Evolutionary conservation across 1,140 invertebrate species (phyloP).

Genomic region (Brachionus rubens): DNA sequence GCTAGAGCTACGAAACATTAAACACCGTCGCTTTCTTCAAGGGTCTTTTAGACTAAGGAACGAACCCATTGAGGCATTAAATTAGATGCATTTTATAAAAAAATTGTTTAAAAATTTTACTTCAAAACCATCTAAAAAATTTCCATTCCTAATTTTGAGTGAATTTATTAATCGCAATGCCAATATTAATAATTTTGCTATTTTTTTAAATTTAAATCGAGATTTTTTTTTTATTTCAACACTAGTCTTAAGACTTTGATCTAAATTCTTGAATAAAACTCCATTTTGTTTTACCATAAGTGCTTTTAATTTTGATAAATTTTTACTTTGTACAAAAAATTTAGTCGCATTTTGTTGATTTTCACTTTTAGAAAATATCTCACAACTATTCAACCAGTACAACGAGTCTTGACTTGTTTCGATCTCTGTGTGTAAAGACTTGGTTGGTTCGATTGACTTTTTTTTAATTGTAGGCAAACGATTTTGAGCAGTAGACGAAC

Average conservation of each 20-base stretch:
- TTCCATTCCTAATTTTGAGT: background rate
- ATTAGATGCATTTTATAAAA: too few species aligned
- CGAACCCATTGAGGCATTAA: too few species aligned
- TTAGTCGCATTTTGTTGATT: background rate
- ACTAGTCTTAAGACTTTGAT: background rate
- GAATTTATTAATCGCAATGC: background rate
- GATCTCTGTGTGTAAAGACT: too few species aligned
- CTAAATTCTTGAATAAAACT: background rate
- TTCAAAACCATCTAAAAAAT: background rate
- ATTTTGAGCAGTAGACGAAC: too few species aligned
- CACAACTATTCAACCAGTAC: background rate
- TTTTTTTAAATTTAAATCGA: constrained; percentile 17
- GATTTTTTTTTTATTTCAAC: background rate
- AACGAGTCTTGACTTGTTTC: background rate
- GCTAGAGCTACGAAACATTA: too few species aligned
- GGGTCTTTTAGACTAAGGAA: too few species aligned
- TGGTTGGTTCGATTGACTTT: too few species aligned
- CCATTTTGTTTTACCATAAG: constrained; percentile 2
- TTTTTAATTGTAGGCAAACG: constrained; percentile 1
- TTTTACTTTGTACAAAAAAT: constrained; percentile 8
- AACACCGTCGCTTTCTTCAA: too few species aligned
- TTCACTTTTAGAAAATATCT: background rate
- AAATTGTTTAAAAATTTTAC: background rate
- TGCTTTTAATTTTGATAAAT: constrained; percentile 18
- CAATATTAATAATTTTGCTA: constrained; percentile 4